Percentiles rank a stretch among this genome's conserved stretches.
Conservation (phyloP, 2,888 invertebrate species). For the Drosophila quasianomalipes region DNA sequence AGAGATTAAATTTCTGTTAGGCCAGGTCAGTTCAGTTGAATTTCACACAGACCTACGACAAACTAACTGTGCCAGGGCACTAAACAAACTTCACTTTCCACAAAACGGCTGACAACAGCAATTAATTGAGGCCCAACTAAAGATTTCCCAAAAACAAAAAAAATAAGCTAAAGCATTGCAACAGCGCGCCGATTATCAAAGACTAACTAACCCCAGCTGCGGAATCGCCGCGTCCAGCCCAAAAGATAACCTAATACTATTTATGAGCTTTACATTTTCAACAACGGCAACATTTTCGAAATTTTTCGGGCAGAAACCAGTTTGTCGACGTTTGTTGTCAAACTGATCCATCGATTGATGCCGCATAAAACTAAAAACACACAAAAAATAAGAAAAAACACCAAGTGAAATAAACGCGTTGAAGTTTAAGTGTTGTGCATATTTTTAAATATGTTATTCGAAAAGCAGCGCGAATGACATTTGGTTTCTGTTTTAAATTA, state of each 20-base stretch:
- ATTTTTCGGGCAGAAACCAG: slow-evolving; percentile 62
- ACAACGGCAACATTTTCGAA: slow-evolving; percentile 73
- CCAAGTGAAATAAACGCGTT: slow-evolving; percentile 70
- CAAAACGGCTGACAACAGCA: slow-evolving; percentile 14
- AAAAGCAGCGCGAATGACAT: slow-evolving; percentile 64
- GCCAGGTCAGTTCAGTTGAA: slow-evolving; percentile 59
- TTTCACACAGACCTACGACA: slow-evolving; percentile 73
- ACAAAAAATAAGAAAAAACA: slow-evolving; percentile 9
- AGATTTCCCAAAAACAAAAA: slow-evolving; percentile 48
- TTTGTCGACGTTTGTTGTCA: slow-evolving; percentile 73
- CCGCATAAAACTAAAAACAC: slow-evolving; percentile 16
- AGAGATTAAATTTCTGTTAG: slow-evolving; percentile 33
- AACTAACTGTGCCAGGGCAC: slow-evolving; percentile 61
- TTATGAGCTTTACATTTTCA: slow-evolving; percentile 74
- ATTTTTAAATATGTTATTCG: slow-evolving; percentile 74
- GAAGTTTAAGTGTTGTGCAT: slow-evolving; percentile 81
- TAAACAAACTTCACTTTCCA: slow-evolving; percentile 64
- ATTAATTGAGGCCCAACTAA: slow-evolving; percentile 16
- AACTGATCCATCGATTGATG: slow-evolving; percentile 69
- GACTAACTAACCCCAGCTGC: slow-evolving; percentile 51
- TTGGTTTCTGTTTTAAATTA: slow-evolving; percentile 76
- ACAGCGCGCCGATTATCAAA: slow-evolving; percentile 62
- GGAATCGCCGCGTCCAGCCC: neutral
- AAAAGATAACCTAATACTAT: slow-evolving; percentile 60
- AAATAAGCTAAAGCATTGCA: slow-evolving; percentile 47